Evolutionary conservation across 2,888 invertebrate species (phyloP).

Genomic region (Orthosia gracilis): DNA sequence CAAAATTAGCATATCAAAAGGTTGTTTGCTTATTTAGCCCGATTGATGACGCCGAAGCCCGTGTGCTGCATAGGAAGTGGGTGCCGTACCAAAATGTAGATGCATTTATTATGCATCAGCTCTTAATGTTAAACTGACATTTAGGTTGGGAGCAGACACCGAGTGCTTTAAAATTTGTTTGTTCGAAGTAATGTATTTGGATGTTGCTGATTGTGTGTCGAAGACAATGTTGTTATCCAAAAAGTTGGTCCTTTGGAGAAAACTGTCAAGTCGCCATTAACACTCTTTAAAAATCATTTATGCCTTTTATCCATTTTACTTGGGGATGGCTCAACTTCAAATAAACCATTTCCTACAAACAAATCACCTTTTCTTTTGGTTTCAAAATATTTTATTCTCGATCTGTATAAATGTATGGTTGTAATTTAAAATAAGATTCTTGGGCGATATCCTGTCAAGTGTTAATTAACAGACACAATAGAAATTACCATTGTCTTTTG

Average conservation of each 20-base stretch:
- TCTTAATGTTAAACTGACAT: slow-evolving; percentile 43
- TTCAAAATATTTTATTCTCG: too few species aligned
- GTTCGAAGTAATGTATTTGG: not conserved
- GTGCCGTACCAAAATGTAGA: slow-evolving; percentile 41
- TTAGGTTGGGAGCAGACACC: slow-evolving; percentile 1
- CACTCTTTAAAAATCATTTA: not conserved
- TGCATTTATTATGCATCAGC: slow-evolving; percentile 55
- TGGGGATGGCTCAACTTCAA: too few species aligned
- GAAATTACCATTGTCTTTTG: too few species aligned
- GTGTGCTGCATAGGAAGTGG: slow-evolving; percentile 54
- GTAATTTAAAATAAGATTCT: not conserved
- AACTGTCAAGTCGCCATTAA: too few species aligned
- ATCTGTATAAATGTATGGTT: too few species aligned
- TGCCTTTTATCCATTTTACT: too few species aligned
- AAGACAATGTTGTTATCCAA: not conserved
- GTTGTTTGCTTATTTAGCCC: slow-evolving; percentile 54
- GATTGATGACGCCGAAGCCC: slow-evolving; percentile 41
- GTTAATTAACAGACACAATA: too few species aligned
- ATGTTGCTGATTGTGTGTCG: not conserved
- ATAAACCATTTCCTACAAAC: too few species aligned
- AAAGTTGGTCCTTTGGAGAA: not conserved
- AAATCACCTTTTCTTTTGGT: too few species aligned
- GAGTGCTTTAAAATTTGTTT: not conserved
- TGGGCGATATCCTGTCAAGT: too few species aligned
- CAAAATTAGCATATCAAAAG: slow-evolving; percentile 53